Percentiles rank a stretch among this genome's conserved stretches.
Conservation (phyloP, 2,113 vertebrate species). For the Trochalopteron elliotii region DNA sequence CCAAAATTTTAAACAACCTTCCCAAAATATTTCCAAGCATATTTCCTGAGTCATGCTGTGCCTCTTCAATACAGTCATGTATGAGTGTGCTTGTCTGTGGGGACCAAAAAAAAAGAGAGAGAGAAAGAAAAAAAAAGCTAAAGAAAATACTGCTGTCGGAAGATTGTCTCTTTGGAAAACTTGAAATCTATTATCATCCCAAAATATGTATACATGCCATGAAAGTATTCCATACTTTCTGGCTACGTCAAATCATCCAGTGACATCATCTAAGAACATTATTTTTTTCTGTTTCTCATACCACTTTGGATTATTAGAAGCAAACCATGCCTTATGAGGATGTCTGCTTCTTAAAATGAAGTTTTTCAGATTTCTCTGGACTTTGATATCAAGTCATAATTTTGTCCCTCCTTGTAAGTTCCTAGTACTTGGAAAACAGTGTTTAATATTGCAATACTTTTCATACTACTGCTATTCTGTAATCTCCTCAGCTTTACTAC, state of each 20-base stretch:
- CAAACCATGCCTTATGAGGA: neutral
- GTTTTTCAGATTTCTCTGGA: neutral
- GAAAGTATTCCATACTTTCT: neutral
- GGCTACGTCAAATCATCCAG: neutral
- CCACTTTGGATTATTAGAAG: neutral
- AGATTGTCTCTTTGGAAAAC: neutral
- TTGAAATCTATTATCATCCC: neutral
- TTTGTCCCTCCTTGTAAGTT: neutral
- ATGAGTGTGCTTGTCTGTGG: neutral
- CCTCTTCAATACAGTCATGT: neutral
- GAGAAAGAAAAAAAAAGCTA: neutral
- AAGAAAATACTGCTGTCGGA: neutral
- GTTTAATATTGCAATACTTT: neutral
- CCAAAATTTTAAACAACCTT: neutral
- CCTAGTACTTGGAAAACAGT: neutral
- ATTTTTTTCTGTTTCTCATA: neutral
- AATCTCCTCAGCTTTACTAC: neutral
- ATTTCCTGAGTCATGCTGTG: neutral
- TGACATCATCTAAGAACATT: neutral
- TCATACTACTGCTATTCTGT: neutral
- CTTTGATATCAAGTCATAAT: neutral
- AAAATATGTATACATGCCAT: neutral
- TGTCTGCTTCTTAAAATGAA: neutral
- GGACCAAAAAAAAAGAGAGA: neutral
- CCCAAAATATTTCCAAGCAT: neutral